Base-by-base conservation (phyloP, 2,113 vertebrate species). In the Myiozetetes cayanensis region DNA sequence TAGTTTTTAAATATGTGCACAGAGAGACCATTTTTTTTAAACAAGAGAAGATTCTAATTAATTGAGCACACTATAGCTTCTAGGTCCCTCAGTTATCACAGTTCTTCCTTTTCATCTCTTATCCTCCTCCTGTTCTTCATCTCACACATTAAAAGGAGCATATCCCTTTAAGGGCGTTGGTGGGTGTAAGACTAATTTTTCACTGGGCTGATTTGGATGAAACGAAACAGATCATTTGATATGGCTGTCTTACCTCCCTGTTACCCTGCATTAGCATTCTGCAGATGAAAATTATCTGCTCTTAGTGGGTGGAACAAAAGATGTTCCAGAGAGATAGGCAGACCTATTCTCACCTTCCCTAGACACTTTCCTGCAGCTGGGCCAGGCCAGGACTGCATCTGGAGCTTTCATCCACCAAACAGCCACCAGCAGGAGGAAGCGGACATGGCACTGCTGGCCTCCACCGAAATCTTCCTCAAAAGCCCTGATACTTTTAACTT, bases 21-120 rank as follows among this genome's bases (percentile, higher is more conserved):
- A 89, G 87, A 87, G 85, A 96, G 93, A 96, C 86, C 87, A 53
- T 96, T 90, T 94, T 93, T 96, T 94, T 96, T 92, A 87, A 91
- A 94, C 80, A 92, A 87, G 93, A 95, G 91, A 95, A 90, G 87
- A 90, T 96, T 97, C 87, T 97, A 97, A 97, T 97, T 97, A 97
- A 97, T 96, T 97, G 97, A 97, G 74, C 35, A 5, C 75, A 72
- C 89, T 92, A 79, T 90, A 96, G 76, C 93, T 95, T 89, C 91
- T 76, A 87, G 92, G 81, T 88, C 82, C 74, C 77, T 90, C 82
- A 96, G 94, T 96, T 96, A 90, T 85, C 92, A 90, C 70, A 91
- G 90, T 87, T 92, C 90, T 91, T 89, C 70, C 70, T 95, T 95
- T 94, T 95, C 61, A 91, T 96, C 73, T 93, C 82, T 96, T 71